phyloP scores from a whole-genome alignment of 2,113 vertebrate genomes.

The Eurystomus gularis region DNA sequence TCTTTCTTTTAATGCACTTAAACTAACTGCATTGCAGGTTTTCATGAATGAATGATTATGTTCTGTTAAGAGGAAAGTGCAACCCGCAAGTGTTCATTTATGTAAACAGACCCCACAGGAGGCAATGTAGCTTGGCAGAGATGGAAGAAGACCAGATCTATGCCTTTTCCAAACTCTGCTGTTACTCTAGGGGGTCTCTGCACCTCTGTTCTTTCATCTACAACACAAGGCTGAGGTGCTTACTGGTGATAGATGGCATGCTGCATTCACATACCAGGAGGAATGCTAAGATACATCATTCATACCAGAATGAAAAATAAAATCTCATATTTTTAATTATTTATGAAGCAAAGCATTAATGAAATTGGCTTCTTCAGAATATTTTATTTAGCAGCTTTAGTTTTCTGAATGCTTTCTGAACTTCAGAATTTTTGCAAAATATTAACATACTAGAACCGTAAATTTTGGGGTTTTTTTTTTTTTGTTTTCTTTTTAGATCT shows the following conservation, averaged over 20 bases:
- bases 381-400: neutral
- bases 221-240: neutral
- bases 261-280: rapidly evolving
- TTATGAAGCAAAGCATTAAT: neutral
- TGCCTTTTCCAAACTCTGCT: neutral
- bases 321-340: neutral
- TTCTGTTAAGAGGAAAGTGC: neutral
- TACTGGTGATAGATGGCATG: neutral
- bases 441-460: rapidly evolving
- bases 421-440: neutral
- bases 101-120: neutral
- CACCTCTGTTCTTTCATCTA: neutral
- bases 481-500: neutral
- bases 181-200: neutral
- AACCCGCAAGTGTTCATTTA: neutral
- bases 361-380: neutral
- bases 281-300: neutral
- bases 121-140: neutral
- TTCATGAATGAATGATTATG: neutral
- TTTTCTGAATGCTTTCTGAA: neutral
- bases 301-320: neutral
- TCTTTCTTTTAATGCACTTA: neutral
- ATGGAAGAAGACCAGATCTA: neutral
- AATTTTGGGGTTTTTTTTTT: neutral
- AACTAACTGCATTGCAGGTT: rapidly evolving